These are phyloP conservation scores for Apodemia zela DNA, from an alignment of 2,888 invertebrate species.

Conservation along the genomic window DNA sequence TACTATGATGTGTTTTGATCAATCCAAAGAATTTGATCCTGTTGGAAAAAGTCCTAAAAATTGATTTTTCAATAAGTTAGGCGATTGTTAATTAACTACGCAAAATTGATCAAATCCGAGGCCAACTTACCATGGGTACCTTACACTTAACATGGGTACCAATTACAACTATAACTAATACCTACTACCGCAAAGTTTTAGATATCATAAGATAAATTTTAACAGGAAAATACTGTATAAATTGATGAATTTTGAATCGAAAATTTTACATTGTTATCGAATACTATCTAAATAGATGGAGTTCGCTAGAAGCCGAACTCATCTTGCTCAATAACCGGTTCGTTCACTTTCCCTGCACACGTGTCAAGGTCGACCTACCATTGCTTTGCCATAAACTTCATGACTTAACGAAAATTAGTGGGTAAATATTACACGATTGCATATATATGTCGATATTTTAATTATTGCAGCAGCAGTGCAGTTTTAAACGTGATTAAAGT, in stretches of 20 bases:
- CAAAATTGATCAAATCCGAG: no score
- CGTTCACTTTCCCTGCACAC: conserved; percentile 66
- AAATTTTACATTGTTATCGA: conserved; percentile 13
- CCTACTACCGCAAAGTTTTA: no score
- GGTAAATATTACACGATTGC: conserved; percentile 22
- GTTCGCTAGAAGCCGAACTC: conserved; percentile 40
- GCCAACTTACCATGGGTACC: no score
- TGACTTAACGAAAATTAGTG: conserved; percentile 16
- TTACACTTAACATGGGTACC: no score
- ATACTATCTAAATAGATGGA: conserved; percentile 29
- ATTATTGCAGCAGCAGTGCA: no score
- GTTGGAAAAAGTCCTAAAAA: no score
- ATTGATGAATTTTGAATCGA: background rate
- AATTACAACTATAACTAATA: no score
- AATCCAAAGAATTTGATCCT: no score
- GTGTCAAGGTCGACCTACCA: conserved; percentile 69
- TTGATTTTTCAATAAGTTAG: no score
- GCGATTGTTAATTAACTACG: no score
- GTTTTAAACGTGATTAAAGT: no score
- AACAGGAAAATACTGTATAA: conserved; percentile 9
- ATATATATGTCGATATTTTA: background rate
- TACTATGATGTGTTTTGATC: no score
- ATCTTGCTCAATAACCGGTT: conserved; percentile 64
- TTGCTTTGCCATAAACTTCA: conserved; percentile 47
- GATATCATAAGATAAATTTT: background rate